Conservation (phyloP, 2,797 vertebrate genomes). For the Macropodus opercularis region DNA sequence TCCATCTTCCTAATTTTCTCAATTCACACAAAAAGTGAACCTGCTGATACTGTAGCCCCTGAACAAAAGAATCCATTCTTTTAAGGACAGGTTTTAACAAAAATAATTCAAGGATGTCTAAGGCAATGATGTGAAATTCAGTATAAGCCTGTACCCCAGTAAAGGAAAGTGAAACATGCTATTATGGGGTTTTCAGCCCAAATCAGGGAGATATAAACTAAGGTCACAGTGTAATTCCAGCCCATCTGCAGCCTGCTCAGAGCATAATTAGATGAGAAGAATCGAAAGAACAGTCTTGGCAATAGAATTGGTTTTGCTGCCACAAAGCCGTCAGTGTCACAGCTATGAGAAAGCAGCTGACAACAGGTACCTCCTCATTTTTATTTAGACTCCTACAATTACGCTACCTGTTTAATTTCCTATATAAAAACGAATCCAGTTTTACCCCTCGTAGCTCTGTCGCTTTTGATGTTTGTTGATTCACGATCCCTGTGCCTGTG, state of each 20-base stretch:
- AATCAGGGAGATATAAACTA: conserved; percentile 14
- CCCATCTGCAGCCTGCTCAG: conserved; percentile 7
- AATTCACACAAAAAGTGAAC: not conserved
- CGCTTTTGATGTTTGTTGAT: not conserved
- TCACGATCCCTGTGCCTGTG: not conserved
- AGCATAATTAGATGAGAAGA: conserved; percentile 40
- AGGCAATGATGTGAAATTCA: not conserved
- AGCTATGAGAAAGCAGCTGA: conserved; percentile 15
- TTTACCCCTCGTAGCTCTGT: not conserved
- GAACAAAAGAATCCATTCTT: not conserved
- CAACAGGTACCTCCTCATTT: conserved; percentile 25
- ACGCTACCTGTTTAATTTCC: not conserved
- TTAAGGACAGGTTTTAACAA: not conserved
- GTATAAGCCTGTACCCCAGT: not conserved
- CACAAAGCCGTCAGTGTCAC: conserved; percentile 4
- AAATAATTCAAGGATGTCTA: not conserved
- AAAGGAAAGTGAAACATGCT: not conserved
- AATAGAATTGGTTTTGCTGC: conserved; percentile 35
- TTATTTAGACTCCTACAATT: not conserved
- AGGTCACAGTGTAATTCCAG: conserved; percentile 41
- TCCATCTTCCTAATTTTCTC: not conserved
- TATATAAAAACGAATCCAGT: not conserved
- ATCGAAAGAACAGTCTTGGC: conserved; percentile 31
- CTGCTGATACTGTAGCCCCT: not conserved
- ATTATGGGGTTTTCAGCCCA: conserved; percentile 6